Conservation (phyloP, 2,888 invertebrate species). For the Zaprionus obscuricornis region DNA sequence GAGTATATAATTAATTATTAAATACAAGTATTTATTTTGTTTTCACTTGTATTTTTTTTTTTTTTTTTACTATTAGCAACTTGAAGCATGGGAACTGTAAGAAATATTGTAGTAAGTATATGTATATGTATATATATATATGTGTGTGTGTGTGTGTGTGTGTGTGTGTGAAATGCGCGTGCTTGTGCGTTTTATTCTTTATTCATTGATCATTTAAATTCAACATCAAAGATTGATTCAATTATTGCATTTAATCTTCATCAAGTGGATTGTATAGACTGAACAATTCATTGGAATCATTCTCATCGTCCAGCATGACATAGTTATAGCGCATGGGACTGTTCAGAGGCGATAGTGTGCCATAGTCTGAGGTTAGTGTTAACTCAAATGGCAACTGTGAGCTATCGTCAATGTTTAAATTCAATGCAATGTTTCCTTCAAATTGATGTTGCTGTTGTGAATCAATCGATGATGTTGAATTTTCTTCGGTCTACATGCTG, state of each 20-base stretch:
- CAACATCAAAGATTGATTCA: constrained; percentile 75
- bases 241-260: constrained; percentile 12
- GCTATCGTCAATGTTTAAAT: constrained; percentile 45
- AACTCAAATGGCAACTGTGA: constrained; percentile 62
- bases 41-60: no score
- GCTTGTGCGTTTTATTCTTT: constrained; percentile 6
- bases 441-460: constrained; percentile 36
- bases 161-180: no score
- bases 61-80: constrained; percentile 34
- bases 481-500: constrained; percentile 83
- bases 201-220: no score
- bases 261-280: not conserved
- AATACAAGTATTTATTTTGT: constrained; percentile 12
- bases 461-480: constrained; percentile 79
- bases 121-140: constrained; percentile 46
- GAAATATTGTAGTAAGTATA: no score
- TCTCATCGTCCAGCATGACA: constrained; percentile 30
- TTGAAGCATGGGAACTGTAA: no score
- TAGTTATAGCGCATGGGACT: constrained; percentile 70
- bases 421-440: constrained; percentile 16
- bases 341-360: constrained; percentile 70
- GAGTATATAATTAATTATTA: no score
- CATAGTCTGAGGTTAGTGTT: constrained; percentile 63
- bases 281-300: constrained; percentile 12
- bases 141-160: constrained; percentile 15